phyloP scores from a whole-genome alignment of 1,140 invertebrate species.

The Drosophila pandora region DNA sequence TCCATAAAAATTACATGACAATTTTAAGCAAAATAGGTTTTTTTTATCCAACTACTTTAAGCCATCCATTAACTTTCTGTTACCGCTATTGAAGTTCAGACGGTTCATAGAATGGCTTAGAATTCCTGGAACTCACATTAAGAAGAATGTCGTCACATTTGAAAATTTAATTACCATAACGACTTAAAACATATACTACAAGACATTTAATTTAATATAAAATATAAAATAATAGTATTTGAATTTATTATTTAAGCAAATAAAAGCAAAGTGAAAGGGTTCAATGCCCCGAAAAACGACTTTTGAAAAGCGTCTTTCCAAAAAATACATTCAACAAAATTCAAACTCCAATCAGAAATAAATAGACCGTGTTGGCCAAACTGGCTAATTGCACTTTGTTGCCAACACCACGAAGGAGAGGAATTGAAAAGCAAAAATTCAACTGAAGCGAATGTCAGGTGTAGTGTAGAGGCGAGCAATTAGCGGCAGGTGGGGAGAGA shows the following conservation, averaged over 20 bases:
- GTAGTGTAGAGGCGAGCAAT: conserved; percentile 38
- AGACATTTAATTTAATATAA: too few species aligned
- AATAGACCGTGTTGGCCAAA: conserved; percentile 48
- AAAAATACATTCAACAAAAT: conserved; percentile 16
- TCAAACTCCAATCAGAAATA: conserved; percentile 42
- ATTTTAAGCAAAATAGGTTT: too few species aligned
- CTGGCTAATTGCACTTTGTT: conserved; percentile 47
- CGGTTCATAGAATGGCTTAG: neutral
- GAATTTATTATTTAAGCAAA: neutral
- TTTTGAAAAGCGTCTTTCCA: conserved; percentile 22
- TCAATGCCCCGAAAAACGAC: conserved; percentile 50
- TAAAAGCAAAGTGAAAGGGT: conserved; percentile 63
- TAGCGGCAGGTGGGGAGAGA: conserved; percentile 38
- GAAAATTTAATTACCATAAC: neutral
- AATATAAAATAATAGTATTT: too few species aligned
- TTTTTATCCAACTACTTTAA: too few species aligned
- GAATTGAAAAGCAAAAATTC: conserved; percentile 4
- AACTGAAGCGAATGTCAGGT: conserved; percentile 37
- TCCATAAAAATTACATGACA: too few species aligned
- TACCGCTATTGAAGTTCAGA: neutral
- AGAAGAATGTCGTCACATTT: neutral
- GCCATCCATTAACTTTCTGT: too few species aligned
- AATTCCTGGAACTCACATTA: neutral
- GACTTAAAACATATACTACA: neutral
- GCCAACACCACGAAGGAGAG: conserved; percentile 2